Evolutionary conservation across 2,113 vertebrate species (phyloP), one percentile per base, ranked within the genome.

Genomic region (Megaleporinus macrocephalus): DNA sequence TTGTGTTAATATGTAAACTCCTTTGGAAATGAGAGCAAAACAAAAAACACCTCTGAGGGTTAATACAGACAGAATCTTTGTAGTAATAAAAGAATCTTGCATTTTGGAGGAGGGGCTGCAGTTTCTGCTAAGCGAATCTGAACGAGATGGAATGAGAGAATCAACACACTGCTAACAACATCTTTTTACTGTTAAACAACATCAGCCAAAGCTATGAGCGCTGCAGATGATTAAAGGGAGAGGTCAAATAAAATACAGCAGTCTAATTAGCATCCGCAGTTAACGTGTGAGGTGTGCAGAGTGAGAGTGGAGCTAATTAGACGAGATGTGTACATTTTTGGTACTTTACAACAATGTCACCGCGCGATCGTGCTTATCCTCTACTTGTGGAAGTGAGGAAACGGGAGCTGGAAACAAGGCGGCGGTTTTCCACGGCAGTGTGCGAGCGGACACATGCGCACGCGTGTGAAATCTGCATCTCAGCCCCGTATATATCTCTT

Each of bases 231-330:
- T 75, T 79, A 69, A 70, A 69, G 65, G 44, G 20, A 73, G 62
- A 72, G 72, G 73, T 65, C 59, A 83, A 12, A 59, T 13, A 55
- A 82, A 86, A 76, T 83, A 30, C 65, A n/a, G 29, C 53, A 66
- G 44, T 44, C 65, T 85, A 83, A 86, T 83, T 83, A 79, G 29
- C 82, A 79, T 75, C 27, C 74, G 44, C 26, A 62, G 15, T 69
- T 72, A 80, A 77, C 57, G 53, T 80, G 57, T 86, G 82, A 81
- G 49, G 65, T 78, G 79, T 27, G 51, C 47, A 62, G 27, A 78
- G 63, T 2, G 24, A 75, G 76, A 51, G 74, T 33, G 71, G 24
- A 79, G 79, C 91, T 91, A 93, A 93, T 93, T 92, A 93, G 84
- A 89, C 87, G 92, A 92, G 91, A 91, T 85, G 86, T 73, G 47